A percentile compares a stretch with the other conserved stretches of the same genome.
Evolutionary conservation across 1,140 invertebrate species (phyloP).

Genomic region (Subanguina moxae): DNA sequence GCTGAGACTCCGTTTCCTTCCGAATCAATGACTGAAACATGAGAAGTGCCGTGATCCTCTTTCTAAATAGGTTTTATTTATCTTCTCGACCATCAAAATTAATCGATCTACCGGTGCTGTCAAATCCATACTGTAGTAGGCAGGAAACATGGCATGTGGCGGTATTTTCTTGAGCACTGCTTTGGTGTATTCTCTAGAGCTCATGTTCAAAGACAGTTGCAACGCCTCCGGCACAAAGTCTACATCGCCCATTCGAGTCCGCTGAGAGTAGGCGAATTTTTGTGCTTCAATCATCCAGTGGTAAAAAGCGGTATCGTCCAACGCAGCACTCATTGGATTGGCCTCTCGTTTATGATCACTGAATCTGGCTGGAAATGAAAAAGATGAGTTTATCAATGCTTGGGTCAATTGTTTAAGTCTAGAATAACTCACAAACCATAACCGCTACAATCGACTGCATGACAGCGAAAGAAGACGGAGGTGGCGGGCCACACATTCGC

Average conservation of each 20-base stretch:
- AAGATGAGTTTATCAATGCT: not conserved
- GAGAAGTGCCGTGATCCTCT: conserved; percentile 73
- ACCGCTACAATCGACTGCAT: conserved; percentile 51
- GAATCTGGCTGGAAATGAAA: conserved; percentile 38
- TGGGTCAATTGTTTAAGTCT: not conserved
- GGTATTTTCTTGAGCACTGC: conserved; percentile 32
- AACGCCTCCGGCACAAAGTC: conserved; percentile 69
- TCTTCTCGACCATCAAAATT: not conserved
- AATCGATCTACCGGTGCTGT: not conserved
- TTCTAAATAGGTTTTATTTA: conserved; percentile 29
- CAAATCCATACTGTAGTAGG: conserved; percentile 38
- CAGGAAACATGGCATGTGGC: conserved; percentile 33
- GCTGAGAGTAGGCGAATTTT: conserved; percentile 82
- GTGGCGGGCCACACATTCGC: conserved; percentile 57
- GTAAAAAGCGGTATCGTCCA: conserved; percentile 64
- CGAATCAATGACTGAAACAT: conserved; percentile 76
- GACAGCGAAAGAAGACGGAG: conserved; percentile 57
- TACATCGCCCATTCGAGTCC: conserved; percentile 77
- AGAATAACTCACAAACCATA: conserved; percentile 36
- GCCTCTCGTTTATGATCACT: conserved; percentile 28
- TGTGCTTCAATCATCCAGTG: conserved; percentile 83
- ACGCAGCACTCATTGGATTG: conserved; percentile 36
- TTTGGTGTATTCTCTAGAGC: conserved; percentile 21
- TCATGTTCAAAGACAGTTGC: conserved; percentile 53
- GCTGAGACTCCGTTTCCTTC: conserved; percentile 88